Conservation (phyloP, 2,888 invertebrate genomes). For the Branchellion lobata region DNA sequence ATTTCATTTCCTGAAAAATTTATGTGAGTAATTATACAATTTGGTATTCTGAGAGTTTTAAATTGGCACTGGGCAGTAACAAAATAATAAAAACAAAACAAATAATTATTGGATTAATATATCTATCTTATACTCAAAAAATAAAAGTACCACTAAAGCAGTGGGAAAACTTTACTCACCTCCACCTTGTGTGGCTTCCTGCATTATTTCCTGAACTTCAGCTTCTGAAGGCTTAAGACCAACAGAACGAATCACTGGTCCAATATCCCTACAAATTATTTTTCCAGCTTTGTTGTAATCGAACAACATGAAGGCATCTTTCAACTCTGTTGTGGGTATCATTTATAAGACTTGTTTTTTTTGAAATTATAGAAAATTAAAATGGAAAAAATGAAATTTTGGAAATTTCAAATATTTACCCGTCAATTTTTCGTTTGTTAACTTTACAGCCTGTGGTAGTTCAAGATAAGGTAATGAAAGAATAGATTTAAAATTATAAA, state of each 20-base stretch:
- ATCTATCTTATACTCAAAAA: neutral
- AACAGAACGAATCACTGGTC: conserved; percentile 49
- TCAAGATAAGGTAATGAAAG: too few species aligned
- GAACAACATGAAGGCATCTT: conserved; percentile 51
- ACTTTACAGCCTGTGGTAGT: conserved; percentile 38
- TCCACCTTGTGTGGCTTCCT: conserved; percentile 40
- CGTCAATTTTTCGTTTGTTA: conserved; percentile 43
- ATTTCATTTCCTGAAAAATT: conserved; percentile 47
- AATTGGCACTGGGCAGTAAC: too few species aligned
- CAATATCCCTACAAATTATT: conserved; percentile 49
- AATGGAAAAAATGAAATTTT: neutral
- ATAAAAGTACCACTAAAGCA: neutral
- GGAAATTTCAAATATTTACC: conserved; percentile 35
- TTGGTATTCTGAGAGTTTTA: too few species aligned
- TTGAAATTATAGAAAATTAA: neutral
- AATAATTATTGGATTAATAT: too few species aligned
- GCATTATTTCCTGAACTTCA: conserved; percentile 49
- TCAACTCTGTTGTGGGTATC: conserved; percentile 45
- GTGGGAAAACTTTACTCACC: neutral
- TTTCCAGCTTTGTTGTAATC: conserved; percentile 51
- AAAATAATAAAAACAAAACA: too few species aligned
- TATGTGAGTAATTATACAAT: neutral
- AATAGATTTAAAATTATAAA: too few species aligned
- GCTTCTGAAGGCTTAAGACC: conserved; percentile 51
- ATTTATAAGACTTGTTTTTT: conserved; percentile 6